Percentiles rank a stretch among this genome's conserved stretches.
Conservation (phyloP, 2,797 vertebrate species). For the Rhynchotus rufescens region DNA sequence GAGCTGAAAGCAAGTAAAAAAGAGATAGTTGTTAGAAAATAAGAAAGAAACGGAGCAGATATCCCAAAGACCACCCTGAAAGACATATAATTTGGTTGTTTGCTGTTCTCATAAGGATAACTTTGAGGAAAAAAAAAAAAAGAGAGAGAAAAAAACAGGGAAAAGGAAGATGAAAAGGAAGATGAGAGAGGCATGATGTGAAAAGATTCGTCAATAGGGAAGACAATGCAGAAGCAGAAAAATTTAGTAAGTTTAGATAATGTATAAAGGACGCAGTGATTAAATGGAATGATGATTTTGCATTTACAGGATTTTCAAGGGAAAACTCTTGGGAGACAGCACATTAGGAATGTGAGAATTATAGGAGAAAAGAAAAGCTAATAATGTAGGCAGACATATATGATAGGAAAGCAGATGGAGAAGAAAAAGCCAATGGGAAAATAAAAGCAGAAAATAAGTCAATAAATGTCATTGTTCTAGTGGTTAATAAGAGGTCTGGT, state of each 20-base stretch:
- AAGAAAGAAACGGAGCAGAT: neutral
- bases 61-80: neutral
- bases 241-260: neutral
- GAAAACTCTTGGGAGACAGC: neutral
- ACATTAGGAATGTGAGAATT: neutral
- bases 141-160: neutral
- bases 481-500: conserved; percentile 43
- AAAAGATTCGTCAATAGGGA: neutral
- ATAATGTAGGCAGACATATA: neutral
- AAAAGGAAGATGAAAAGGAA: neutral
- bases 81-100: neutral
- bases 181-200: neutral
- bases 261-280: neutral
- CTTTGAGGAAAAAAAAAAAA: neutral
- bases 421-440: neutral
- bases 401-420: neutral
- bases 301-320: neutral
- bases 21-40: neutral
- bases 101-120: neutral
- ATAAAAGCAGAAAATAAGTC: neutral
- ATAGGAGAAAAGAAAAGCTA: neutral
- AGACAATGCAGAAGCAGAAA: neutral
- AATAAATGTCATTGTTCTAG: conserved; percentile 46
- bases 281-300: neutral
- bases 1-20: neutral